Percentiles rank a stretch among this genome's conserved stretches.
phyloP scores from a whole-genome alignment of 2,888 invertebrate species.

The Asteroscopus sphinx region DNA sequence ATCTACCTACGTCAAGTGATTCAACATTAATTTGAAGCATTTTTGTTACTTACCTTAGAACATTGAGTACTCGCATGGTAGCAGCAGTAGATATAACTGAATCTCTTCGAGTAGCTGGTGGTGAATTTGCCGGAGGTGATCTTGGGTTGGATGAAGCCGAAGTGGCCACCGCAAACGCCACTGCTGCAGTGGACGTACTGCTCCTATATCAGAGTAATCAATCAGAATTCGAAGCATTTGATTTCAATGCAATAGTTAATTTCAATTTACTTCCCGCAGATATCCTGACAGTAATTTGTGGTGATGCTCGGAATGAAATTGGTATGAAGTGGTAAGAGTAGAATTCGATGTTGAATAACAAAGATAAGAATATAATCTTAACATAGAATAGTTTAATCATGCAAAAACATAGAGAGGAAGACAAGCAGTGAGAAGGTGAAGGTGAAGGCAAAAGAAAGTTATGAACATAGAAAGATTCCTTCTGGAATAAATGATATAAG shows the following conservation, averaged over 20 bases:
- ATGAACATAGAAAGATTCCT: slow-evolving; percentile 1
- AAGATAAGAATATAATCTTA: slow-evolving; percentile 10
- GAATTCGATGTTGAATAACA: slow-evolving; percentile 3
- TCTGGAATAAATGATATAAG: not conserved
- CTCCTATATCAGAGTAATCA: slow-evolving; percentile 88
- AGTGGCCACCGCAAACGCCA: slow-evolving; percentile 97
- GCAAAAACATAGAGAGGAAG: slow-evolving; percentile 32
- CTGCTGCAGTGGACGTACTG: slow-evolving; percentile 96
- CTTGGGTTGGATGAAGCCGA: slow-evolving; percentile 96
- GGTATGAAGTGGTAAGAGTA: slow-evolving; percentile 8
- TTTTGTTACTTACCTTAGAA: slow-evolving; percentile 89
- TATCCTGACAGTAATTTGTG: slow-evolving; percentile 9
- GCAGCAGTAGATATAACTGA: slow-evolving; percentile 97
- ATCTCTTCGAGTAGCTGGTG: slow-evolving; percentile 89
- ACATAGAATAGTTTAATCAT: slow-evolving; percentile 37
- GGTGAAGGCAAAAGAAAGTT: not conserved
- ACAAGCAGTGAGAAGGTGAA: slow-evolving; percentile 11
- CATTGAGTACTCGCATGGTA: slow-evolving; percentile 97
- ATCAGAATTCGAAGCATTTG: slow-evolving; percentile 14
- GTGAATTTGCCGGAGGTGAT: slow-evolving; percentile 89
- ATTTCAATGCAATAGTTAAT: not conserved
- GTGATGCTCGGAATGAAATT: slow-evolving; percentile 3
- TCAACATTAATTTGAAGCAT: not conserved
- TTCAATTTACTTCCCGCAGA: not conserved
- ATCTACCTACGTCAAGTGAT: not conserved